A percentile compares a stretch with the other conserved stretches of the same genome.
phyloP scores from a whole-genome alignment of 2,113 vertebrate species.

The Neodontobutis hainanensis region DNA sequence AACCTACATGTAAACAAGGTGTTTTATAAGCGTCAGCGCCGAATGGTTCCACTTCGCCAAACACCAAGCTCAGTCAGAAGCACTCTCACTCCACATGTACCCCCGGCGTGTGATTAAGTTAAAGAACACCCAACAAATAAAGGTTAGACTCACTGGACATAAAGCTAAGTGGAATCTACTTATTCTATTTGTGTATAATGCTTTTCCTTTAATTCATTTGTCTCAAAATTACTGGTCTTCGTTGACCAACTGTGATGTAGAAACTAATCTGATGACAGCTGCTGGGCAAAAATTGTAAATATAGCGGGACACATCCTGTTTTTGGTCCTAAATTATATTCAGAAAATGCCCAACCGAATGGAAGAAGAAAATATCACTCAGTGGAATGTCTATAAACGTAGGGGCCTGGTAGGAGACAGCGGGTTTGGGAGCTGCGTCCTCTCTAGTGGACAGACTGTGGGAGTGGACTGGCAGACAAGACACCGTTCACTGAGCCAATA shows the following conservation, averaged over 20 bases:
- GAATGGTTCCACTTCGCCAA: constrained; percentile 32
- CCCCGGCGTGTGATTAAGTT: background rate
- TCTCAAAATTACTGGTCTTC: too few relatives aligned
- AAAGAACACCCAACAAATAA: background rate
- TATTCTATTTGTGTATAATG: too few relatives aligned
- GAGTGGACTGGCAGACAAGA: background rate
- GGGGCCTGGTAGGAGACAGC: background rate
- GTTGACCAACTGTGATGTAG: too few relatives aligned
- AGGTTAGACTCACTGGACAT: background rate
- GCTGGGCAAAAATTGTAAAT: too few relatives aligned
- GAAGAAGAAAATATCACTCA: too few relatives aligned
- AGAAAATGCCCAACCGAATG: too few relatives aligned
- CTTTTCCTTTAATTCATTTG: too few relatives aligned
- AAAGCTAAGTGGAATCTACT: too few relatives aligned
- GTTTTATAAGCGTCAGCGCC: constrained; percentile 27
- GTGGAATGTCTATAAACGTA: too few relatives aligned
- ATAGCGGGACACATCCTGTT: too few relatives aligned
- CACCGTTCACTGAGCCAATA: background rate
- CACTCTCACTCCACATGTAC: constrained; percentile 9
- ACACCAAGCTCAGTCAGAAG: constrained; percentile 26
- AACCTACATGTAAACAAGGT: constrained; percentile 41
- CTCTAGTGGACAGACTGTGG: constrained; percentile 9
- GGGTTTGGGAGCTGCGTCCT: constrained; percentile 4
- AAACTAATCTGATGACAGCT: too few relatives aligned
- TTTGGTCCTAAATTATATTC: too few relatives aligned